Evolutionary conservation across 2,113 vertebrate genomes (phyloP).

Genomic region (Brachionichthys hirsutus): DNA sequence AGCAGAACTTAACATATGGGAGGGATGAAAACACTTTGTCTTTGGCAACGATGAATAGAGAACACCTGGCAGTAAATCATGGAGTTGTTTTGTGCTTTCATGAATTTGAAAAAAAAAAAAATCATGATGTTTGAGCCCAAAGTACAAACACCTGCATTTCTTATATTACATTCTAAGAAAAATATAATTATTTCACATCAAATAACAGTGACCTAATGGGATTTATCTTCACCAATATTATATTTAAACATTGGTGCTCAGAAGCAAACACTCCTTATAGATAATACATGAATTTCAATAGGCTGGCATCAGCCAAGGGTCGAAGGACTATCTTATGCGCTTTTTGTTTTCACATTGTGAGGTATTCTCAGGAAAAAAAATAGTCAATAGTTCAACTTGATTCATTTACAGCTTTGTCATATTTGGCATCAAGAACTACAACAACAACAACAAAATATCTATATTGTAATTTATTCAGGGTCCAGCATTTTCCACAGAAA

Average conservation of each 20-base stretch:
- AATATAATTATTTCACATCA: too few relatives aligned
- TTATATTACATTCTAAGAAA: too few relatives aligned
- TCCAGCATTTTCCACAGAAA: too few relatives aligned
- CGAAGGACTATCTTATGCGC: slow-evolving; percentile 28
- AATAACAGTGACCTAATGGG: too few relatives aligned
- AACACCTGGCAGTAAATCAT: slow-evolving; percentile 25
- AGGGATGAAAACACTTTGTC: slow-evolving; percentile 39
- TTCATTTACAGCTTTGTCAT: slow-evolving; percentile 58
- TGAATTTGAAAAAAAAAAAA: neutral
- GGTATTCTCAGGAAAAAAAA: slow-evolving; percentile 46
- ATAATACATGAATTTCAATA: slow-evolving; percentile 32
- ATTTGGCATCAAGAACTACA: slow-evolving; percentile 41
- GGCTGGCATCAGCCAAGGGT: slow-evolving; percentile 6
- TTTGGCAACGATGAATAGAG: slow-evolving; percentile 34
- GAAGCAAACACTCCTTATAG: slow-evolving; percentile 5
- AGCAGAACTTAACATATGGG: slow-evolving; percentile 53
- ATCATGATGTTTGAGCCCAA: too few relatives aligned
- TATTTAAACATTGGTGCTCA: too few relatives aligned
- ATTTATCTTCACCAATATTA: too few relatives aligned
- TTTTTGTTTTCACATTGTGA: slow-evolving; percentile 41
- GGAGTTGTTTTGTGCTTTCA: slow-evolving; percentile 47
- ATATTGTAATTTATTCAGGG: too few relatives aligned
- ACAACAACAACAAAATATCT: too few relatives aligned
- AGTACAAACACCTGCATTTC: too few relatives aligned
- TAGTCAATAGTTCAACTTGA: slow-evolving; percentile 58